Evolutionary conservation across 2,888 invertebrate species (phyloP).

Genomic region (Falcaria lacertinaria): DNA sequence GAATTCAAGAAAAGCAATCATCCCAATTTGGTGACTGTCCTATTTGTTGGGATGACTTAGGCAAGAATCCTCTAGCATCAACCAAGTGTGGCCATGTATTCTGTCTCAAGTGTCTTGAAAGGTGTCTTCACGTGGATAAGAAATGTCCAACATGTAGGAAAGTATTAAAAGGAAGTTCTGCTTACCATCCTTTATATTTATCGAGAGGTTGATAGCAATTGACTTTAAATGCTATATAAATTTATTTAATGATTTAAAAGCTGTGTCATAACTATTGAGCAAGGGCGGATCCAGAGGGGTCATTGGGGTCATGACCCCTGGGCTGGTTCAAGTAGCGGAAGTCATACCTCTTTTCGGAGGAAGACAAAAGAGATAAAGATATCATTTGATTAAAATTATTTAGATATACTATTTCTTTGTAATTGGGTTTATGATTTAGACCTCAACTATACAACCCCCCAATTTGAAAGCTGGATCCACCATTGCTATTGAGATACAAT

Average conservation of each 20-base stretch:
- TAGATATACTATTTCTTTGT: too few species aligned
- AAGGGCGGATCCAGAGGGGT: too few species aligned
- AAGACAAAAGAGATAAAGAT: too few species aligned
- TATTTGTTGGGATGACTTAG: constrained; percentile 53
- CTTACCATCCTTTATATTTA: constrained; percentile 47
- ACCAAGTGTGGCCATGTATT: constrained; percentile 64
- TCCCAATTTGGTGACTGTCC: constrained; percentile 42
- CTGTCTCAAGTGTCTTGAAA: constrained; percentile 43
- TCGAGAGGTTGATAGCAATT: constrained; percentile 4
- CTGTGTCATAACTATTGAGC: too few species aligned
- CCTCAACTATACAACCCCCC: too few species aligned
- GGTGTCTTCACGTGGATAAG: constrained; percentile 29
- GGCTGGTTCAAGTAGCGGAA: too few species aligned
- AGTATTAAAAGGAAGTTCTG: constrained; percentile 29
- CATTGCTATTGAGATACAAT: too few species aligned
- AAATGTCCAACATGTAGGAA: constrained; percentile 53
- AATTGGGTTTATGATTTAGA: too few species aligned
- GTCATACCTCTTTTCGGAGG: too few species aligned
- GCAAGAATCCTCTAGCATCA: constrained; percentile 46
- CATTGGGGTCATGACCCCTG: too few species aligned
- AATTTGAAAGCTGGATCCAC: too few species aligned
- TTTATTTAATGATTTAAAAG: neutral
- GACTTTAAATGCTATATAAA: neutral
- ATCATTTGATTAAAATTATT: too few species aligned
- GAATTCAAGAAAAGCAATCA: constrained; percentile 1